Base-by-base conservation (phyloP, 2,113 vertebrate genomes). In the Herpetotheres cachinnans region DNA sequence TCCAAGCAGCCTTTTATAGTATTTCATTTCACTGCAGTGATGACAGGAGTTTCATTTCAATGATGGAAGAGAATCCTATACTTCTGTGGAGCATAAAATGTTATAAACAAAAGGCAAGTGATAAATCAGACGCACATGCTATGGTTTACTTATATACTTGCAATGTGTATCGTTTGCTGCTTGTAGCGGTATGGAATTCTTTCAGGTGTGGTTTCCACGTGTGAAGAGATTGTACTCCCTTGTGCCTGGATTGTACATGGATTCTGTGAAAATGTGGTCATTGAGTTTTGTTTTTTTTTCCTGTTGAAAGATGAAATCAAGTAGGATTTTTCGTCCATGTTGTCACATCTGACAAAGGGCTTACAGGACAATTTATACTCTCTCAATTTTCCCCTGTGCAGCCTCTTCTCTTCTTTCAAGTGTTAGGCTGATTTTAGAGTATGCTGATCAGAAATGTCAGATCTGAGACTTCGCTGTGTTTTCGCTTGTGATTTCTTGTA, bases 31-130 rank as follows among this genome's bases (percentile, higher is more conserved):
- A 85, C 52, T 84, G 69, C 66, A 54, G 73, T 32, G 73, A 49
- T 95, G 93, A 86, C 86, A 93, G 2, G 5, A 86, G 69, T 80
- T 97, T 91, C 40, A 89, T 96, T 96, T 91, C 80, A 92, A 20
- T 72, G 92, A 65, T 76, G 65, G 96, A 93, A 86, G 77, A 92
- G 56, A 95, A 76, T 74, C 36, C 77, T 92, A 11, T 38, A 87
- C 38, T 89, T 82, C 56, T 76, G 54, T 69, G 78, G 66, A 93
- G 34, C 65, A 89, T 38, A 54, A 95, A 74, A 92, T 66, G 50
- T 71, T 90, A 63, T 74, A 86, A 91, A 95, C 72, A 97, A 92
- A 87, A 96, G 72, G 52, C 63, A 79, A 82, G 72, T 90, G 72
- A 91, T 79, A 76, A 96, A 92, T 84, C 3, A 42, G 84, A 72